Evolutionary conservation across 2,888 invertebrate species (phyloP), one percentile per base, ranked within the genome.

Genomic region (Diadegma fenestrale): DNA sequence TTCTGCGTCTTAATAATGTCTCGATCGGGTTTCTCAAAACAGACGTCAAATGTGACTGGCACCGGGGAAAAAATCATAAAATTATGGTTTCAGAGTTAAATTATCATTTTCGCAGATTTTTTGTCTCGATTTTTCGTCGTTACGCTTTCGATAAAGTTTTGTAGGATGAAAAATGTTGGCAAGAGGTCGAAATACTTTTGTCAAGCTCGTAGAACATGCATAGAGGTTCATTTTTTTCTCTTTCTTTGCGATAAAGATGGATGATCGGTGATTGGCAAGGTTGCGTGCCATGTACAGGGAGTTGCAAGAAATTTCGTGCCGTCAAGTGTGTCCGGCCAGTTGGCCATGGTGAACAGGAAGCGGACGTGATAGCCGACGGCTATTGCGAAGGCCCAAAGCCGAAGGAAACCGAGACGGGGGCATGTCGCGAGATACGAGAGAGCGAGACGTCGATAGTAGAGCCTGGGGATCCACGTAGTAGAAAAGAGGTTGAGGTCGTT

Each of bases 211-310:
- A 19, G 12, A 19, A 26, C 4, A 54, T 54, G 22, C 54, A 54
- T 26, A 26, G 26, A 12, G 41, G 41, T 64, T 61, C 45, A 10
- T 37, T 17, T 75, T 73, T 8, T 37, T 77, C 22, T 19, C 30
- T 30, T 22, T 37, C 61, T 68, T 72, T 64, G 19, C 22, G 12
- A 22, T 12, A 68, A 84, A 93, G 94, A 87, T 94, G 94, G 94
- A 90, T 93, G 90, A 90, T 94, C 71, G 92, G 93, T 75, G 93
- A 93, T 72, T 94, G 93, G 93, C 90, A 90, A 86, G 90, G 91
- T 22, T 93, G 94, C 87, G 80, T 80, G 37, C 89, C 90, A n/a
- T 92, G 93, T 87, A 89, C 89, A 43, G 80, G 84, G 10, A 90
- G 90, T 33, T 89, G 91, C 87, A 88, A 86, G 68, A 91, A 88